Evolutionary conservation across 2,888 invertebrate species (phyloP).

Genomic region (Bombyx huttoni): DNA sequence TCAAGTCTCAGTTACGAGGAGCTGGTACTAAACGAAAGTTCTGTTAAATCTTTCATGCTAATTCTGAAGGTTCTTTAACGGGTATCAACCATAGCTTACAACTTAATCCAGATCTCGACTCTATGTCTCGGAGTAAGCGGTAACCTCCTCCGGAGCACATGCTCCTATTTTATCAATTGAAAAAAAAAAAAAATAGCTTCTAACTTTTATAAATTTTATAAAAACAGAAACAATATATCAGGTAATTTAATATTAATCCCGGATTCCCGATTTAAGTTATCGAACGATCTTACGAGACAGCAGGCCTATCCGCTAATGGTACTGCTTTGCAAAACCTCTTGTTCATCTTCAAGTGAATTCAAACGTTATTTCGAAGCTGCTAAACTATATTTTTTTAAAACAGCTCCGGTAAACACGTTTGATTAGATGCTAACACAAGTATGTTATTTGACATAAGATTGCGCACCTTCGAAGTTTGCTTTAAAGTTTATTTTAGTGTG

Average conservation of each 20-base stretch:
- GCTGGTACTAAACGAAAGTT: no score
- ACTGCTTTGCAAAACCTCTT: conserved; percentile 34
- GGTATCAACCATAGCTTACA: no score
- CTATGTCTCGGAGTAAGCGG: no score
- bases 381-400: conserved; percentile 14
- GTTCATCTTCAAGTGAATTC: conserved; percentile 10
- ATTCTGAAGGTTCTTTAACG: no score
- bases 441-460: conserved; percentile 7
- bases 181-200: no score
- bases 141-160: no score
- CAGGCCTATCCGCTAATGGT: conserved; percentile 38
- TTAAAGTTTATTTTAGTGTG: conserved; percentile 18
- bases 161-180: no score
- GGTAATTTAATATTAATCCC: conserved; percentile 15
- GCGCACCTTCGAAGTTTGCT: conserved; percentile 6
- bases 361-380: conserved; percentile 9
- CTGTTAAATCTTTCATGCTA: no score
- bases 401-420: conserved; percentile 35
- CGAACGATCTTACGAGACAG: conserved; percentile 40
- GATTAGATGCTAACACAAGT: conserved; percentile 40
- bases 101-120: no score
- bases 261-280: conserved; percentile 15
- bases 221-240: neutral
- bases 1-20: no score
- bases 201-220: no score